phyloP scores from a whole-genome alignment of 1,140 invertebrate species.

The Drosophila orena region DNA sequence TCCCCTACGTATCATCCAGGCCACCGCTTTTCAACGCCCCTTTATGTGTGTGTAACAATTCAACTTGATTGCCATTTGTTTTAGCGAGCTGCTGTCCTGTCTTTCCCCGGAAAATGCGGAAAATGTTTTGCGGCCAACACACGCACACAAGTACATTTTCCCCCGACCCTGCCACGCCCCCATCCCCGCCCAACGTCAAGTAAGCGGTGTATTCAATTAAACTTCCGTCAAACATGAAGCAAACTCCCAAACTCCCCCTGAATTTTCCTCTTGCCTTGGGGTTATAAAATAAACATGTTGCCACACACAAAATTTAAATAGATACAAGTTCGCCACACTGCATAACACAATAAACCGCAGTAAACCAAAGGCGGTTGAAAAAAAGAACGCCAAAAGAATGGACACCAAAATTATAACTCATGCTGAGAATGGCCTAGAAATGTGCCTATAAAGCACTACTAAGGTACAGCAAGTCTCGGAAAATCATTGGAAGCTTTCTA shows the following conservation, averaged over 20 bases:
- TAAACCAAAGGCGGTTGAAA: slow-evolving; percentile 44
- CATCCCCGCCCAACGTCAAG: slow-evolving; percentile 26
- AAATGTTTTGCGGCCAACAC: slow-evolving; percentile 80
- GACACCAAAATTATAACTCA: slow-evolving; percentile 10
- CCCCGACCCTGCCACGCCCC: background rate
- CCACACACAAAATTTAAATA: slow-evolving; percentile 84
- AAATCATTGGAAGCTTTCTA: too few species aligned
- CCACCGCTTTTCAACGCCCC: background rate
- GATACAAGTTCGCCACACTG: slow-evolving; percentile 81
- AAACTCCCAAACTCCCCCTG: slow-evolving; percentile 32
- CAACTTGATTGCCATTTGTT: slow-evolving; percentile 81
- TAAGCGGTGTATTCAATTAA: slow-evolving; percentile 83
- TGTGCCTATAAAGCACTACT: background rate
- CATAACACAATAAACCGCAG: slow-evolving; percentile 81
- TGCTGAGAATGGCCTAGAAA: slow-evolving; percentile 3
- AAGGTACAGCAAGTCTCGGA: background rate
- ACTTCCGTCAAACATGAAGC: slow-evolving; percentile 81
- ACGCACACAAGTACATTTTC: slow-evolving; percentile 34
- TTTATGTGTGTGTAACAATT: slow-evolving; percentile 62
- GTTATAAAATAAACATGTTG: slow-evolving; percentile 85
- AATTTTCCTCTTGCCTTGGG: slow-evolving; percentile 54
- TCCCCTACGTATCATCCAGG: background rate
- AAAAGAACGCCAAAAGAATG: slow-evolving; percentile 14
- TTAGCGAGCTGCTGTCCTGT: slow-evolving; percentile 60
- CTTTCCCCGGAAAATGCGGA: slow-evolving; percentile 44